phyloP scores from a whole-genome alignment of 2,888 invertebrate species.

The Slavum lentiscoides region DNA sequence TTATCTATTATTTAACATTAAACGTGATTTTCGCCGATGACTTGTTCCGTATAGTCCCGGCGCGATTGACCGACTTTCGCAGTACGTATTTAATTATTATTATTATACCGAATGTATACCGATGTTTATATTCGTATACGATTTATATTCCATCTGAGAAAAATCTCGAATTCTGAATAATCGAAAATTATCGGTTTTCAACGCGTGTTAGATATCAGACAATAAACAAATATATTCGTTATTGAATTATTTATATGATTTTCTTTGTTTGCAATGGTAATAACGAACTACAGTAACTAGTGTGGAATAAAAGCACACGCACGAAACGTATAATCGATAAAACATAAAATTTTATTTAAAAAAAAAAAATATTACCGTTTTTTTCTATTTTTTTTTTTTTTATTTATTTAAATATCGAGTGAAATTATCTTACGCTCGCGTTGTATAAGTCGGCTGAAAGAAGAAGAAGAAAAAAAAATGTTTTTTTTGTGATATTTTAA shows the following conservation, averaged over 20 bases:
- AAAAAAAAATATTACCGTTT: no score
- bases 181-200: slow-evolving; percentile 7
- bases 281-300: background rate
- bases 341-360: no score
- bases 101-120: no score
- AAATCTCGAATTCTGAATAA: background rate
- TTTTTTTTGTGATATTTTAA: no score
- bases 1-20: slow-evolving; percentile 5
- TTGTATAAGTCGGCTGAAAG: no score
- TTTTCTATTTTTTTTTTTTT: no score
- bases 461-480: no score
- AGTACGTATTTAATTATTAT: background rate
- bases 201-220: background rate
- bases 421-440: no score
- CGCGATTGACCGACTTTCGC: background rate
- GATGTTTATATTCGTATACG: background rate
- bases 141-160: background rate
- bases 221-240: slow-evolving; percentile 15
- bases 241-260: slow-evolving; percentile 25
- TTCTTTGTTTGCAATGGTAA: slow-evolving; percentile 14
- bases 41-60: background rate
- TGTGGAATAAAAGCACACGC: background rate
- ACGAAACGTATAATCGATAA: no score
- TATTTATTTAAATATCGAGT: no score
- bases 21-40: background rate